Base-by-base conservation (phyloP, 1,140 invertebrate genomes). In the Atta colombica region DNA sequence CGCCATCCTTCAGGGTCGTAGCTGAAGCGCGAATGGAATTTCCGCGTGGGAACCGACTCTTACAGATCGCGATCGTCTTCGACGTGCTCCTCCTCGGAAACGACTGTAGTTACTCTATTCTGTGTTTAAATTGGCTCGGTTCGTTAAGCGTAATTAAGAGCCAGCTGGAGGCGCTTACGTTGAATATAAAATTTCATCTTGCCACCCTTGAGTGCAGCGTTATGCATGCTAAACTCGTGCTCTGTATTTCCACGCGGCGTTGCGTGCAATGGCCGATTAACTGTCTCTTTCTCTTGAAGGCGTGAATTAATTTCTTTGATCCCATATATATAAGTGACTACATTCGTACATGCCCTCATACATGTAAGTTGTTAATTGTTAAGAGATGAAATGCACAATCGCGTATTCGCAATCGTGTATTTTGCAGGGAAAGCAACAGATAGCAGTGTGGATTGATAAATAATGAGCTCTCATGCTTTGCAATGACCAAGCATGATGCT, bases 111-210 rank as follows among this genome's bases (percentile, higher is more conserved):
- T 61, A 25, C 60, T 85, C 74, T 65, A 51, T 78, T 45, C 55
- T 35, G 74, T 51, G 58, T 69, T 77, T 77, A 77, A 88, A 91
- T 89, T 85, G 55, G 77, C 78, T 87, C 72, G 49, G 71, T 77
- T 91, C 78, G 88, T 88, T 89, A 86, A 68, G 61, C 63, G 31
- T 88, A 89, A 88, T 91, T 89, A 91, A 89, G 88, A 84, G 80
- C n/a, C 78, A 28, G 39, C 31, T 45, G 65, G 72, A 66, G 49
- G 35, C 25, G 66, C 39, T 75, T 14, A 55, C 39, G n/a, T 18
- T 82, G 80, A 84, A 84, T 84, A 84, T 84, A 84, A 84, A 84
- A 84, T 84, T 61, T 31, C 78, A 61, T 74, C 35, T 58, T 81
- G 51, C 69, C 68, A 61, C 55, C 68, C 45, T 74, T n/a, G 65